Evolutionary conservation across 2,888 invertebrate species (phyloP).

Genomic region (Dryobotodes eremita): DNA sequence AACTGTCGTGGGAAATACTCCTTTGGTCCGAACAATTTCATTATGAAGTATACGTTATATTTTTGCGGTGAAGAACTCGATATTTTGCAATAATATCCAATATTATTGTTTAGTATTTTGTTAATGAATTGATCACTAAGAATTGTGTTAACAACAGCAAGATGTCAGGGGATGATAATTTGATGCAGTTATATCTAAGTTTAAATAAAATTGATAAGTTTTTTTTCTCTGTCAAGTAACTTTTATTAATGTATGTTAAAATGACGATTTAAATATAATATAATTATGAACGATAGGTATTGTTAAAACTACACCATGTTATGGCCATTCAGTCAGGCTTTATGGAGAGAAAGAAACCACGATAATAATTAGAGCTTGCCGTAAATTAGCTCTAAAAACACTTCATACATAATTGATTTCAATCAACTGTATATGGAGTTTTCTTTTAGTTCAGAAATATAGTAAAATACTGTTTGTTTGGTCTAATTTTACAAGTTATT

Average conservation of each 20-base stretch:
- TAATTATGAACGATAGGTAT: background rate
- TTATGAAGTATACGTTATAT: background rate
- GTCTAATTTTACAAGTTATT: background rate
- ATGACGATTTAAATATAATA: background rate
- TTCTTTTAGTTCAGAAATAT: background rate
- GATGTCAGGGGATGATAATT: background rate
- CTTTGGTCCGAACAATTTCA: no score
- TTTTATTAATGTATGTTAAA: background rate
- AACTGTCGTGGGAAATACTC: slow-evolving; percentile 13
- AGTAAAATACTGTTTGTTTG: background rate
- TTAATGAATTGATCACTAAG: background rate
- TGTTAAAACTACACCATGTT: background rate
- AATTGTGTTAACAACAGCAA: background rate
- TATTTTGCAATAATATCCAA: background rate
- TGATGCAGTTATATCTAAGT: background rate
- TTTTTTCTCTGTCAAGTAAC: background rate
- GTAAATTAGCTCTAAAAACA: background rate
- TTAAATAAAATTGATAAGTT: background rate
- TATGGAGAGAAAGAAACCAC: background rate
- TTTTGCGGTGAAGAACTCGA: no score
- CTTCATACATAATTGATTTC: background rate
- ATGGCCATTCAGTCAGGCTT: background rate
- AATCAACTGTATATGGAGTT: background rate
- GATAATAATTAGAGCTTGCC: background rate
- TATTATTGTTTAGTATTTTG: background rate